Evolutionary conservation across 2,113 vertebrate genomes (phyloP).

Genomic region (Cryptotis parvus): DNA sequence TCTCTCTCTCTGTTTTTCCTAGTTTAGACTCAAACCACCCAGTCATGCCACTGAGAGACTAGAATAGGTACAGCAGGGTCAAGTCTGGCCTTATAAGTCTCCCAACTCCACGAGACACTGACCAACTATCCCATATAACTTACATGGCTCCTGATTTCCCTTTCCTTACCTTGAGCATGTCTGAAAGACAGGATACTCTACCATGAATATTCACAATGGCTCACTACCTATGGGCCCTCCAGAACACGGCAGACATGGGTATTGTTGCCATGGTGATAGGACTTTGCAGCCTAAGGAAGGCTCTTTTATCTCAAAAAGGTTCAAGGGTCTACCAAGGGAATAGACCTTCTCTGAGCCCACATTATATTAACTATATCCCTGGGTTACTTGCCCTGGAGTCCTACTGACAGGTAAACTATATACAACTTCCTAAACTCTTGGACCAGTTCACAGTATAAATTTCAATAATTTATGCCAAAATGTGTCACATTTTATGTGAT

Average conservation of each 20-base stretch:
- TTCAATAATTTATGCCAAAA: no score
- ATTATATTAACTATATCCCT: not conserved
- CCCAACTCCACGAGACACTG: not conserved
- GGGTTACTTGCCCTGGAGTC: not conserved
- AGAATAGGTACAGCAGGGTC: not conserved
- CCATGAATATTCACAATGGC: not conserved
- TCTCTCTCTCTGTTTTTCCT: no score
- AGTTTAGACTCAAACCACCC: not conserved
- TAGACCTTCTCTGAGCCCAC: not conserved
- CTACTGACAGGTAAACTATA: not conserved
- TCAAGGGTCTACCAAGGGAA: not conserved
- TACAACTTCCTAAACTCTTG: not conserved
- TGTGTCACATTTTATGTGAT: not conserved
- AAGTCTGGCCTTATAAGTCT: not conserved
- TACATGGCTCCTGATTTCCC: not conserved
- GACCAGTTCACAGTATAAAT: not conserved
- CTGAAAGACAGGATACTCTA: no score
- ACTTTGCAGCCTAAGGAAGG: not conserved
- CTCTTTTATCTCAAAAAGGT: not conserved
- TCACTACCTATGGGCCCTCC: not conserved
- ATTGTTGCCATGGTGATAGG: not conserved
- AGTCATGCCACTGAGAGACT: not conserved
- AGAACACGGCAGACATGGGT: not conserved
- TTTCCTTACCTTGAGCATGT: no score
- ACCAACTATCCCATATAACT: no score